These are phyloP conservation scores for Perca fluviatilis DNA, from an alignment of 2,113 vertebrate species.

Conservation along the genomic window DNA sequence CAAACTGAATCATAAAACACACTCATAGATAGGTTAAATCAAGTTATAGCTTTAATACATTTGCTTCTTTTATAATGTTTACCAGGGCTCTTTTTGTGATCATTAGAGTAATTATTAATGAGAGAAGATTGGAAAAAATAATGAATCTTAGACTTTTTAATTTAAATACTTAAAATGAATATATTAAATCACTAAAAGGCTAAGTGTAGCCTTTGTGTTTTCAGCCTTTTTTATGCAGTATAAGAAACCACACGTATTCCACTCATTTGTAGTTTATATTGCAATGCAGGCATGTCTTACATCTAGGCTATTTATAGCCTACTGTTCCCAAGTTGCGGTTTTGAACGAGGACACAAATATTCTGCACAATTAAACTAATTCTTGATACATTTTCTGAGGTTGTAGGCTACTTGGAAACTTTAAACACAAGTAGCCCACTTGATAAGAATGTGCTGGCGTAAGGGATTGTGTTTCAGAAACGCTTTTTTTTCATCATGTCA, in stretches of 20 bases:
- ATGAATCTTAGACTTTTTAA: not conserved
- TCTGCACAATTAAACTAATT: not conserved
- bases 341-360: not conserved
- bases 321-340: not conserved
- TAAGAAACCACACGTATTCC: not conserved
- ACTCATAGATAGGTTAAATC: not conserved
- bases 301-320: not conserved
- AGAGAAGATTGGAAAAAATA: not conserved
- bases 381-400: conserved; percentile 14
- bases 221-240: not conserved
- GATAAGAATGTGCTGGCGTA: conserved; percentile 87
- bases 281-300: not conserved
- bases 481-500: conserved; percentile 71
- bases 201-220: not conserved
- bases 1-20: not conserved
- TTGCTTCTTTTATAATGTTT: too few species aligned
- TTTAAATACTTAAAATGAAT: not conserved
- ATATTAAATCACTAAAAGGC: not conserved
- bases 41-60: not conserved
- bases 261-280: not conserved
- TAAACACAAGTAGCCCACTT: conserved; percentile 17
- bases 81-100: not conserved
- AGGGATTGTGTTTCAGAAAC: conserved; percentile 80
- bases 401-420: conserved; percentile 20
- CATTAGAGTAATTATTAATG: not conserved